A percentile compares a stretch with the other conserved stretches of the same genome.
phyloP scores from a whole-genome alignment of 1,140 invertebrate genomes.

The Matsumurasca onukii region DNA sequence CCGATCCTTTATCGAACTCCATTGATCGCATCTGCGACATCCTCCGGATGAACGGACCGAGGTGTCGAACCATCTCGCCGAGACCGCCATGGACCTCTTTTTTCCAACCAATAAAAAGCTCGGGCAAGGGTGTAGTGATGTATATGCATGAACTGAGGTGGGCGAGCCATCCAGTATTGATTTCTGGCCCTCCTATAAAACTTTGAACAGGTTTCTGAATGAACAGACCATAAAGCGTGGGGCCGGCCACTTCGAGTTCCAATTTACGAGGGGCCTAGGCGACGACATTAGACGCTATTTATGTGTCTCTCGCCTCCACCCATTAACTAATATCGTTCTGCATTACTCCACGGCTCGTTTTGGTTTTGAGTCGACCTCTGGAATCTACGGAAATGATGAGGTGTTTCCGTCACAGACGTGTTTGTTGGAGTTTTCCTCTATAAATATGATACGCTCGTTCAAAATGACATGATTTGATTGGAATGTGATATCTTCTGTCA shows the following conservation, averaged over 20 bases:
- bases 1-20: too few species aligned
- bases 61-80: neutral
- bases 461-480: too few species aligned
- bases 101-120: conserved; percentile 13
- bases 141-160: conserved; percentile 23
- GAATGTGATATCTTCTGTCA: too few species aligned
- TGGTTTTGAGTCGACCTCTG: too few species aligned
- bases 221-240: conserved; percentile 10
- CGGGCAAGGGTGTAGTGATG: neutral
- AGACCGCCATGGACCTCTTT: conserved; percentile 16
- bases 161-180: conserved; percentile 24
- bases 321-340: conserved; percentile 24
- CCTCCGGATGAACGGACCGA: too few species aligned
- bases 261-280: conserved; percentile 12
- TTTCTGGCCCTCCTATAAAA: conserved; percentile 27
- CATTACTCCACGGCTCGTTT: neutral
- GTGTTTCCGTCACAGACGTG: too few species aligned
- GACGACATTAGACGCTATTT: conserved; percentile 17
- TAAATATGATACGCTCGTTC: too few species aligned
- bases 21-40: too few species aligned
- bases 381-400: too few species aligned
- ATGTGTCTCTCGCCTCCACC: conserved; percentile 12
- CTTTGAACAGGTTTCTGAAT: conserved; percentile 26
- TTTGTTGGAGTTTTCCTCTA: too few species aligned
- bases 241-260: neutral